phyloP scores from a whole-genome alignment of 2,888 invertebrate species.

The Tricholauxania praeusta region DNA sequence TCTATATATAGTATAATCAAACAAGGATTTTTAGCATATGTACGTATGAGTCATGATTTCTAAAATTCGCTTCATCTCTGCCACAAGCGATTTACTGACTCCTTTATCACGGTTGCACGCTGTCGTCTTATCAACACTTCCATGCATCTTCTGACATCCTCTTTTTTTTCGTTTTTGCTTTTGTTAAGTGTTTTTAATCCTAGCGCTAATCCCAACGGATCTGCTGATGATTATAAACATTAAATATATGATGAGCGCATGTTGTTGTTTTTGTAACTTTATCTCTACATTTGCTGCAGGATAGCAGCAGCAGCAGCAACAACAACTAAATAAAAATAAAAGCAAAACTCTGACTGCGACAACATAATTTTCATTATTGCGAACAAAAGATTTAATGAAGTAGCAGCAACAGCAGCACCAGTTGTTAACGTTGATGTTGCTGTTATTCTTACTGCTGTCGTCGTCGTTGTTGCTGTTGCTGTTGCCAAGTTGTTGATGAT shows the following conservation, averaged over 20 bases:
- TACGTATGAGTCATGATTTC: too few relatives aligned
- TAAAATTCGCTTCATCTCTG: too few relatives aligned
- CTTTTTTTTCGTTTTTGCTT: not conserved
- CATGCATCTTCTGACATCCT: not conserved
- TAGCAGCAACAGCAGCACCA: constrained; percentile 25
- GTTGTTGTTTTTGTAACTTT: too few relatives aligned
- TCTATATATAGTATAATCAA: too few relatives aligned
- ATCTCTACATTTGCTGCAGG: not conserved
- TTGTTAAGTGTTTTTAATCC: constrained; percentile 12
- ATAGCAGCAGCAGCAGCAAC: not conserved
- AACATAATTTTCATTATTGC: too few relatives aligned
- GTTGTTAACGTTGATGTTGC: constrained; percentile 9
- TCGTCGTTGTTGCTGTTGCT: constrained; percentile 1
- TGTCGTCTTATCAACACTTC: too few relatives aligned
- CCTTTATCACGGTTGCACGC: too few relatives aligned
- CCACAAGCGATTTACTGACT: too few relatives aligned
- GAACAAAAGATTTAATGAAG: too few relatives aligned
- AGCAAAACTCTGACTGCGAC: too few relatives aligned
- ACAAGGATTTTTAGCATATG: too few relatives aligned
- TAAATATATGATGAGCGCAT: not conserved
- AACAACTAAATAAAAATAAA: not conserved
- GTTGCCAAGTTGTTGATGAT: constrained; percentile 13
- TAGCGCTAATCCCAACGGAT: constrained; percentile 6
- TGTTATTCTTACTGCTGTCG: not conserved
- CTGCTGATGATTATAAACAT: constrained; percentile 19